Evolutionary conservation across 2,888 invertebrate species (phyloP), one percentile per base, ranked within the genome.

Genomic region (Eupithecia tripunctaria): DNA sequence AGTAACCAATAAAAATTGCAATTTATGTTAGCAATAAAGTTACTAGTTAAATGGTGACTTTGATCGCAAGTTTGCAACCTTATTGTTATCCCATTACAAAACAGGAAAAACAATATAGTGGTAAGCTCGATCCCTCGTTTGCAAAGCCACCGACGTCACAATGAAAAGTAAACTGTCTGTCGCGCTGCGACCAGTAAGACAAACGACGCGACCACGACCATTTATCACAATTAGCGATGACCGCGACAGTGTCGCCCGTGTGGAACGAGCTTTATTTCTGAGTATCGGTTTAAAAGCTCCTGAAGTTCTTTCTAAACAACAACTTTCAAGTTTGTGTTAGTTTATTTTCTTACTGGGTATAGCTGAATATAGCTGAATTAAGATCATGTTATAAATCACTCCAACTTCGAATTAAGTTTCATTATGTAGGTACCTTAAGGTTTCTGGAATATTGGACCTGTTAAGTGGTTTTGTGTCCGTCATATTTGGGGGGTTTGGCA

Each of bases 171-270:
- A 91, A 90, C 87, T 85, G 89, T 85, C 88, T 82, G 82, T 83
- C 84, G 85, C 84, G 85, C 82, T 81, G 78, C 81, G 82, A 83
- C 79, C 82, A 82, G 80, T 80, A 88, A 92, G 91, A 92, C 91
- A 91, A 91, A 92, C 87, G 93, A 91, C 81, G 85, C 84, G 85
- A 86, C 87, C 85, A 79, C 80, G 71, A 71, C 78, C 89, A 92
- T 94, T 91, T 85, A 92, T 94, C 92, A 93, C 92, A 93, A 94
- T 93, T 93, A 93, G 89, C 81, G 86, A 83, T 83, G 86, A 84
- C 84, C 85, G 79, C 82, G 83, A 80, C 80, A 82, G 70, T 70
- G 78, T 80, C 76, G 84, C 80, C 78, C 79, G 82, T 83, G 80
- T 82, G 82, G 79, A 82, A 78, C 80, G 78, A 73, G 75, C 82